Percentiles rank a stretch among this genome's conserved stretches.
phyloP scores from a whole-genome alignment of 2,888 invertebrate species.

The Drosophila neonasuta region DNA sequence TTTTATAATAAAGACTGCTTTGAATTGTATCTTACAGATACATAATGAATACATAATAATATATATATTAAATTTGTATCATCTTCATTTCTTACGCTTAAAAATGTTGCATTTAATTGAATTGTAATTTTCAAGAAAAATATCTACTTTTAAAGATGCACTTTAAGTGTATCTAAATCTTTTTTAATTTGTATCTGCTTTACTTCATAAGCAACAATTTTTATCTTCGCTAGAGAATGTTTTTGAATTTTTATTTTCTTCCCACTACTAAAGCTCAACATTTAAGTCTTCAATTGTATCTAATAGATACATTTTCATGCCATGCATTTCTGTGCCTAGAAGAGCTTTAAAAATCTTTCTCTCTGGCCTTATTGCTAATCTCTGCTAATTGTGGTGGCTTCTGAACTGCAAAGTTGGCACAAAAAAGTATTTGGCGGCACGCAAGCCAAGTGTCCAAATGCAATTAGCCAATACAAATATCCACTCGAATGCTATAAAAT shows the following conservation, averaged over 20 bases:
- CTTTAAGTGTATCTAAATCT: no score
- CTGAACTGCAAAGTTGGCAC: slow-evolving; percentile 63
- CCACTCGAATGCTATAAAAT: slow-evolving; percentile 50
- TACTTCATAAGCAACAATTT: not conserved
- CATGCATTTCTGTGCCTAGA: not conserved
- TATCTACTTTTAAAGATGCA: no score
- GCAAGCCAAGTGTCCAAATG: slow-evolving; percentile 61
- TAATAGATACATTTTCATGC: not conserved
- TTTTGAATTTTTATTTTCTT: no score
- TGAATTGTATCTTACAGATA: not conserved
- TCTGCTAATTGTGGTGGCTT: slow-evolving; percentile 13
- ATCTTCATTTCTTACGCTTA: not conserved
- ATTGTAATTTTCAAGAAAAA: no score
- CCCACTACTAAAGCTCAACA: no score
- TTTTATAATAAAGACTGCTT: not conserved
- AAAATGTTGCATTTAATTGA: no score
- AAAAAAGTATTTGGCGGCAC: slow-evolving; percentile 67
- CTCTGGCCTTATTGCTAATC: slow-evolving; percentile 18
- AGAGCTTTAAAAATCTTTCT: not conserved
- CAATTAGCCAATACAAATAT: slow-evolving; percentile 51
- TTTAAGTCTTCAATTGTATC: not conserved
- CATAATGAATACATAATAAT: not conserved
- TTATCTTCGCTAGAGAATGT: no score
- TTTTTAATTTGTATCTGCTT: no score
- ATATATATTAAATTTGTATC: not conserved